Base-by-base conservation (phyloP, 2,113 vertebrate species). In the Lanius collurio region DNA sequence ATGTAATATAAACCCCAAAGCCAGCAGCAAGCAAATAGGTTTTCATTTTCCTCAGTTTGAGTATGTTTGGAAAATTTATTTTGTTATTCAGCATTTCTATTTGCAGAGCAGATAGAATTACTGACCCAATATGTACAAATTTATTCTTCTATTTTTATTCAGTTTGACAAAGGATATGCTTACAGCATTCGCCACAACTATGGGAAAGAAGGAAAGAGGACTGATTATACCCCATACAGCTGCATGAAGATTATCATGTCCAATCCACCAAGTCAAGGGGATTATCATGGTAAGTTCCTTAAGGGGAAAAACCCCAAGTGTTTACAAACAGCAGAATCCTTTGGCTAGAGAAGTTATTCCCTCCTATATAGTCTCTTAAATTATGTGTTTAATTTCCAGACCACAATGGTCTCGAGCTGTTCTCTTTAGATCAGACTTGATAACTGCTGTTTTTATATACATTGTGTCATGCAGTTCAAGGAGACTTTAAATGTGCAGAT, bases 221-320 rank as follows among this genome's bases (percentile, higher is more conserved):
- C 99, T 23, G 99, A 99, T 97, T 99, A 99, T 96, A 99, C 99
- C 24, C 99, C 99, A 62, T 99, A 98, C 97, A 99, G 99, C 95
- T 99, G 99, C 97, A 98, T 99, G 98, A 99, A 99, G 98, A 99
- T 99, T 97, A 99, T 99, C 97, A 96, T 99, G 97, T 99, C 99
- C 94, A 99, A 99, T 90, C 97, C 98, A 79, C 99, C 99, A 94
- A 97, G 99, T 96, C 99, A 99, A 96, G 99, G 99, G 62, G 99
- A 99, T 98, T 98, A 99, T 97, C 99, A 99, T 16, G 99, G 99
- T 99, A 97, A 99, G 99, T 98, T 50, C 23, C 26, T 50, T 68
- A 37, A 55, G 31, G 47, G 28, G 10, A 8, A 63, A 77, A 41
- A 4, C 12, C 35, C 35, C 55, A 56, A 55, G 11, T 6, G 6